Percentiles rank a stretch among this genome's conserved stretches.
phyloP scores from a whole-genome alignment of 2,797 vertebrate genomes.

The Bucorvus abyssinicus region DNA sequence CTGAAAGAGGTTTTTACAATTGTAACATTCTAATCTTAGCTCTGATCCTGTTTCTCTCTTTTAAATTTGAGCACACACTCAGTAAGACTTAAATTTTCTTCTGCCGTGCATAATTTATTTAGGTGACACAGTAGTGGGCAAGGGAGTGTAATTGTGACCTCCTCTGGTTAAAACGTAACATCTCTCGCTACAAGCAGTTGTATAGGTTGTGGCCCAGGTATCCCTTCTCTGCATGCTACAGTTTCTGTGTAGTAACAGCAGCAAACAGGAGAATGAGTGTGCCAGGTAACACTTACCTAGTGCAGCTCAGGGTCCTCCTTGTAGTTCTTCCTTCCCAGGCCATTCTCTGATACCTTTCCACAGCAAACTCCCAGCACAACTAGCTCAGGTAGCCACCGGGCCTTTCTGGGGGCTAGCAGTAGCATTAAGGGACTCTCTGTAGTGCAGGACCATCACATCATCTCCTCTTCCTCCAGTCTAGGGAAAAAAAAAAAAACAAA shows the following conservation, averaged over 20 bases:
- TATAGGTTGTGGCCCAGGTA: neutral
- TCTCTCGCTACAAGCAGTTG: neutral
- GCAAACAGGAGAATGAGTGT: neutral
- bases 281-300: neutral
- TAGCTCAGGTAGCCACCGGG: neutral
- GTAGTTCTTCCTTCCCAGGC: neutral
- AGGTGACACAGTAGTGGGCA: neutral
- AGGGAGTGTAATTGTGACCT: neutral
- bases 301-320: neutral
- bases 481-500: neutral
- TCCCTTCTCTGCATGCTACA: neutral
- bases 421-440: neutral
- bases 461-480: slow-evolving; percentile 41
- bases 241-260: neutral
- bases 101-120: neutral
- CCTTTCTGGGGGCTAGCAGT: neutral
- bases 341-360: neutral
- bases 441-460: neutral
- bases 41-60: neutral
- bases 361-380: neutral
- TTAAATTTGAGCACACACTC: neutral
- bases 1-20: neutral
- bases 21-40: neutral
- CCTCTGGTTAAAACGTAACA: neutral
- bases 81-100: neutral